These are phyloP conservation scores for Apolygus lucorum DNA, from an alignment of 1,140 invertebrate species.

Conservation along the genomic window DNA sequence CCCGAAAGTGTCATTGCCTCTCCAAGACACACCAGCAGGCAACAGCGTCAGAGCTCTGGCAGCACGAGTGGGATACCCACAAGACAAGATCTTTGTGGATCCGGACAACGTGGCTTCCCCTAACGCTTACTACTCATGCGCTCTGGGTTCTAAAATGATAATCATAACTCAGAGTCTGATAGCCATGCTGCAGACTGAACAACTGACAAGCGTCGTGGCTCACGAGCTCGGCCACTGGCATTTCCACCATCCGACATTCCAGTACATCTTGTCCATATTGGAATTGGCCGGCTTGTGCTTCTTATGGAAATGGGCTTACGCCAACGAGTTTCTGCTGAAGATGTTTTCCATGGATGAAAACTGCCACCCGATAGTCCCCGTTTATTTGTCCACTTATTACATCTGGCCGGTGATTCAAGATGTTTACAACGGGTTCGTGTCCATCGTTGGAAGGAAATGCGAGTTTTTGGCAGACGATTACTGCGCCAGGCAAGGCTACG, in stretches of 20 bases:
- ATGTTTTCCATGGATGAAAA: neutral
- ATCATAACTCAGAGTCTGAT: neutral
- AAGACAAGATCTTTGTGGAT: neutral
- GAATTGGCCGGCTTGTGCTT: neutral
- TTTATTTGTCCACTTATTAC: neutral
- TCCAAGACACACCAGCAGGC: neutral
- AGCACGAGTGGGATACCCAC: neutral
- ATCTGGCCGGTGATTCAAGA: neutral
- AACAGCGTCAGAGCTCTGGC: neutral
- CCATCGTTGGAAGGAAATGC: neutral
- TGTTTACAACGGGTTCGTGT: neutral
- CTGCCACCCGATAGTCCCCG: neutral
- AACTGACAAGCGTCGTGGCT: neutral
- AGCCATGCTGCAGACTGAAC: neutral
- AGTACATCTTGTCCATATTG: neutral
- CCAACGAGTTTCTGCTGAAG: neutral
- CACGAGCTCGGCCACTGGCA: constrained; percentile 1
- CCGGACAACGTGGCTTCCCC: neutral
- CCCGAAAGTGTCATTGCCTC: neutral
- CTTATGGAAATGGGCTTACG: neutral
- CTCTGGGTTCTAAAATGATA: neutral
- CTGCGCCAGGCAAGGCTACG: neutral
- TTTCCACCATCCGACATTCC: neutral
- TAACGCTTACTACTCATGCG: neutral
- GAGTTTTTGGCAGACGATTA: neutral